phyloP scores from a whole-genome alignment of 64 coral and sea anemone species.

The Astreopora myriophthalma region DNA sequence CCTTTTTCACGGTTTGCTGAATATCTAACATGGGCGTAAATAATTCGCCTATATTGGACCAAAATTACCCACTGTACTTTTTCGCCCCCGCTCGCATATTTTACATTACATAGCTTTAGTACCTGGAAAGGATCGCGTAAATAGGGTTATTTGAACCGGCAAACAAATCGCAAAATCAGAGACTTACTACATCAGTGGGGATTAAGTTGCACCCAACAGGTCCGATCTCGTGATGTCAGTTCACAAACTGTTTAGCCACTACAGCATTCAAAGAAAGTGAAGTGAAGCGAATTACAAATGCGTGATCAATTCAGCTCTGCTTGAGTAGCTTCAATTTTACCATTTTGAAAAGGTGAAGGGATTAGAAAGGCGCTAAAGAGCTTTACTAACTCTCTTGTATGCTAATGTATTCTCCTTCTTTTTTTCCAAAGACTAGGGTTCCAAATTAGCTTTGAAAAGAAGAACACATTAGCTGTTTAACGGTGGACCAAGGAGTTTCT shows the following conservation, averaged over 20 bases:
- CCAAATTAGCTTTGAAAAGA: too few species aligned
- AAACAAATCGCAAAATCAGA: background rate
- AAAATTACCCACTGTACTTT: background rate
- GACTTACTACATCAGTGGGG: background rate
- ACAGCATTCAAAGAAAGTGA: background rate
- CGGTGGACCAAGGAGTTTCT: too few species aligned
- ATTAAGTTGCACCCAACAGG: background rate
- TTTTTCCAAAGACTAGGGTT: too few species aligned
- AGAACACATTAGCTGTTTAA: too few species aligned
- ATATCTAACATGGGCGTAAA: background rate
- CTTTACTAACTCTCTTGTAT: background rate
- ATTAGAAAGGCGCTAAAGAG: background rate
- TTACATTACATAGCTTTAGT: background rate
- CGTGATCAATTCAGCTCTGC: background rate
- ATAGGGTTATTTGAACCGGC: background rate
- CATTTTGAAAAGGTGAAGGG: background rate
- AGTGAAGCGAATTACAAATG: background rate
- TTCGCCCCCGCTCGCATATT: background rate
- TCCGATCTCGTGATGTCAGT: background rate
- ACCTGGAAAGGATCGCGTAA: background rate
- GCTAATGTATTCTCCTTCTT: background rate
- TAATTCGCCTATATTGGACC: background rate
- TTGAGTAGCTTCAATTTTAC: constrained; percentile 5
- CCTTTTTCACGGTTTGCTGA: background rate
- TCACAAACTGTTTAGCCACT: background rate